A percentile compares a stretch with the other conserved stretches of the same genome.
Evolutionary conservation across 2,888 invertebrate genomes (phyloP).

Genomic region (Cephus pulcher): DNA sequence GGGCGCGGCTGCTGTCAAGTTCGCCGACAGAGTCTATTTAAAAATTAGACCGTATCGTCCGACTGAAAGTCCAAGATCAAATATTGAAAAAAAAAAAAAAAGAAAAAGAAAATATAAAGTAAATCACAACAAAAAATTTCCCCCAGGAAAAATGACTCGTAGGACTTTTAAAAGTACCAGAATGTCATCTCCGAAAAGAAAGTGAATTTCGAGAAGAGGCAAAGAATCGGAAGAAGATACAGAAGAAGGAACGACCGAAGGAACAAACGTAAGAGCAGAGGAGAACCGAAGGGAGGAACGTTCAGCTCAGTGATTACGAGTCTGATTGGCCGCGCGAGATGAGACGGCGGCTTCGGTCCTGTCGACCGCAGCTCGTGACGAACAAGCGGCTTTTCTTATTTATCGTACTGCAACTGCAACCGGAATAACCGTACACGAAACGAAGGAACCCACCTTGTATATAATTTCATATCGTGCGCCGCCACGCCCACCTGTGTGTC

Average conservation of each 20-base stretch:
- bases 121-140: not conserved
- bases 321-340: slow-evolving; percentile 66
- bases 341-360: slow-evolving; percentile 65
- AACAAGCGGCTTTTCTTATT: slow-evolving; percentile 53
- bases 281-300: slow-evolving; percentile 32
- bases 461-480: slow-evolving; percentile 39
- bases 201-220: not conserved
- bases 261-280: not conserved
- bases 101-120: no score
- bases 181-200: not conserved
- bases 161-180: not conserved
- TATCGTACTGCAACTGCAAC: slow-evolving; percentile 34
- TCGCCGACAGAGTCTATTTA: not conserved
- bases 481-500: slow-evolving; percentile 62
- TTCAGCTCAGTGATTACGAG: slow-evolving; percentile 65
- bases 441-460: slow-evolving; percentile 33
- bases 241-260: not conserved
- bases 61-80: not conserved
- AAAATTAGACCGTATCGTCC: not conserved
- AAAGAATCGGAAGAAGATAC: slow-evolving; percentile 3
- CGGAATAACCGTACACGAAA: slow-evolving; percentile 32
- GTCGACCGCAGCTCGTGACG: slow-evolving; percentile 62
- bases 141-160: not conserved
- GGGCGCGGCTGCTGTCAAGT: not conserved
- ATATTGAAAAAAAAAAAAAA: not conserved